Conservation (phyloP, 2,113 vertebrate genomes). For the Sebastes schlegelii region DNA sequence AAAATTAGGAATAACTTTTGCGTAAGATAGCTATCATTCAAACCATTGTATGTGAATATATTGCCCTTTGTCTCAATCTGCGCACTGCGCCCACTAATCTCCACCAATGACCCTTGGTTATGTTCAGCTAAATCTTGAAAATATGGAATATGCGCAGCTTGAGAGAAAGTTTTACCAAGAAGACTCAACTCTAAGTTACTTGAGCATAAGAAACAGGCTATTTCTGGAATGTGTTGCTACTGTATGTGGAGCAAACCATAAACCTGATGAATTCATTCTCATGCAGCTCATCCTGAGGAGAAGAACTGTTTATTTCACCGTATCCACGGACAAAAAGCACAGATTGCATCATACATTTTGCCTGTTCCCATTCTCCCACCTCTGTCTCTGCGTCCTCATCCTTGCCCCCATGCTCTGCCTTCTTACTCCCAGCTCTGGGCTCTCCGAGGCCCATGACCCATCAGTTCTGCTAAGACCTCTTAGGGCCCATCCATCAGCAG, state of each 20-base stretch:
- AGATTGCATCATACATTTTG: slow-evolving; percentile 21
- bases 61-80: neutral
- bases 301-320: neutral
- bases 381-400: slow-evolving; percentile 17
- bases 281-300: neutral
- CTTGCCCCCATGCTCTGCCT: slow-evolving; percentile 34
- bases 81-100: neutral
- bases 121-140: neutral
- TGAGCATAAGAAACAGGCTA: slow-evolving; percentile 14
- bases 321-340: slow-evolving; percentile 5
- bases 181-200: neutral
- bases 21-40: too few relatives aligned
- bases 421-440: slow-evolving; percentile 54
- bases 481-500: slow-evolving; percentile 82
- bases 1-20: too few relatives aligned
- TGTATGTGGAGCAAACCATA: slow-evolving; percentile 26
- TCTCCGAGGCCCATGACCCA: slow-evolving; percentile 74
- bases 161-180: slow-evolving; percentile 3
- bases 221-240: slow-evolving; percentile 16
- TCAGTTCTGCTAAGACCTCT: slow-evolving; percentile 76
- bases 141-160: neutral
- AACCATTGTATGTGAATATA: too few relatives aligned
- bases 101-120: neutral
- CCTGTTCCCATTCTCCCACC: slow-evolving; percentile 24
- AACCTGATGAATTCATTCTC: slow-evolving; percentile 6